A percentile compares a stretch with the other conserved stretches of the same genome.
Conservation (phyloP, 2,888 invertebrate genomes). For the Coenonympha arcania region DNA sequence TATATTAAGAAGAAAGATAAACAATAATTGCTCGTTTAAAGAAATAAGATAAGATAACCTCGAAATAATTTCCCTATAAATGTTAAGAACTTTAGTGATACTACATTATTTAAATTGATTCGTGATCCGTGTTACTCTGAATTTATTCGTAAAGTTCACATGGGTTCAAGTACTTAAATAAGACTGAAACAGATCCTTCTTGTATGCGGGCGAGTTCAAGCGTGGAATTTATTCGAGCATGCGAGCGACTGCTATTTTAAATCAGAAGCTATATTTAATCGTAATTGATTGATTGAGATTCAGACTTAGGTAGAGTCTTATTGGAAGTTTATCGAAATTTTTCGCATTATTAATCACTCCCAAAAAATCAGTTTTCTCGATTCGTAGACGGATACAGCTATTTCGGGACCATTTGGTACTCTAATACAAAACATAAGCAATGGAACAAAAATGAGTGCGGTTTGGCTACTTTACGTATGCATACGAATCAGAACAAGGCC, state of each 20-base stretch:
- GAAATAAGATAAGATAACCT: too few relatives aligned
- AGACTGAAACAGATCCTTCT: neutral
- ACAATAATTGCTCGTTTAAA: too few relatives aligned
- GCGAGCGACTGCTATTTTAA: neutral
- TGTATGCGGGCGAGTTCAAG: neutral
- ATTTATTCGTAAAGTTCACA: neutral
- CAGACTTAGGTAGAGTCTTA: too few relatives aligned
- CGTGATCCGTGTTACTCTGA: too few relatives aligned
- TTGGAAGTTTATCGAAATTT: neutral
- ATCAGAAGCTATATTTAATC: neutral
- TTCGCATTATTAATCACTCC: neutral
- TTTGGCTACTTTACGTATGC: slow-evolving; percentile 41
- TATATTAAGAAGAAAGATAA: too few relatives aligned
- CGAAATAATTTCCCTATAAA: too few relatives aligned
- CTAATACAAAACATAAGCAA: neutral
- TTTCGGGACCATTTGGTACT: neutral
- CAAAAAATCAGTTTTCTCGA: neutral
- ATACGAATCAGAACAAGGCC: slow-evolving; percentile 40
- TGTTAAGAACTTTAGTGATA: too few relatives aligned
- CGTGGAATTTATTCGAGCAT: neutral
- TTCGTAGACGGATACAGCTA: neutral
- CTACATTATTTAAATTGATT: too few relatives aligned
- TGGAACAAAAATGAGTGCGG: neutral
- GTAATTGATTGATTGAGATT: neutral
- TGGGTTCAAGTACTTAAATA: neutral